Evolutionary conservation across 1,140 invertebrate genomes (phyloP).

Genomic region (Drosophila bocki): DNA sequence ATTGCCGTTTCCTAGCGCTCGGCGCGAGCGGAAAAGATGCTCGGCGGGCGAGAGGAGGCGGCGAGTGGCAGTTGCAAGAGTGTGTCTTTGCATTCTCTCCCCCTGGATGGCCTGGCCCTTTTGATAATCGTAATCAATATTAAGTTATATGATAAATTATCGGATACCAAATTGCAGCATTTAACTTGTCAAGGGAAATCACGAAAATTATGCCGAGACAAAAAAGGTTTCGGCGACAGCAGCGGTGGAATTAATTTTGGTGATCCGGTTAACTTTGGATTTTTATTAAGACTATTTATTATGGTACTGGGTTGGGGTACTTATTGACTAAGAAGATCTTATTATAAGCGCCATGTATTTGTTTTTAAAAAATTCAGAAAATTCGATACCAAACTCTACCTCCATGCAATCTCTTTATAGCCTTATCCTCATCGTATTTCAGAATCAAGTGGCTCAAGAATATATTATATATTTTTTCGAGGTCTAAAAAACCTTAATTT

Average conservation of each 20-base stretch:
- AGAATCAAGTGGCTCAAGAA: too few species aligned
- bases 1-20: conserved; percentile 74
- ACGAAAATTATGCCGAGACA: conserved; percentile 61
- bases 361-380: too few species aligned
- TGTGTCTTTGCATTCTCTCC: conserved; percentile 18
- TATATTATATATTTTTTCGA: neutral
- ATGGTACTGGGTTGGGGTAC: conserved; percentile 6
- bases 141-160: conserved; percentile 79
- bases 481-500: neutral
- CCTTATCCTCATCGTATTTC: too few species aligned
- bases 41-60: conserved; percentile 1
- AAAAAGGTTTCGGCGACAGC: conserved; percentile 21
- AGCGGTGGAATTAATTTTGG: conserved; percentile 24
- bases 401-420: too few species aligned
- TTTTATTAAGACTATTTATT: conserved; percentile 30
- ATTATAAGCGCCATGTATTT: neutral
- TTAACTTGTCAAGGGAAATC: conserved; percentile 77
- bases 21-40: conserved; percentile 17
- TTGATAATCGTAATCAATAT: conserved; percentile 80
- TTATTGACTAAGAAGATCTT: neutral
- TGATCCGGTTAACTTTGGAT: conserved; percentile 38
- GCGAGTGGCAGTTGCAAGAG: conserved; percentile 4
- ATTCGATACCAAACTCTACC: too few species aligned
- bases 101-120: conserved; percentile 13
- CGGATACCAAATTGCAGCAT: conserved; percentile 65